These are phyloP conservation scores for Aselliscus stoliczkanus DNA, from an alignment of 2,797 vertebrate species.

Conservation along the genomic window DNA sequence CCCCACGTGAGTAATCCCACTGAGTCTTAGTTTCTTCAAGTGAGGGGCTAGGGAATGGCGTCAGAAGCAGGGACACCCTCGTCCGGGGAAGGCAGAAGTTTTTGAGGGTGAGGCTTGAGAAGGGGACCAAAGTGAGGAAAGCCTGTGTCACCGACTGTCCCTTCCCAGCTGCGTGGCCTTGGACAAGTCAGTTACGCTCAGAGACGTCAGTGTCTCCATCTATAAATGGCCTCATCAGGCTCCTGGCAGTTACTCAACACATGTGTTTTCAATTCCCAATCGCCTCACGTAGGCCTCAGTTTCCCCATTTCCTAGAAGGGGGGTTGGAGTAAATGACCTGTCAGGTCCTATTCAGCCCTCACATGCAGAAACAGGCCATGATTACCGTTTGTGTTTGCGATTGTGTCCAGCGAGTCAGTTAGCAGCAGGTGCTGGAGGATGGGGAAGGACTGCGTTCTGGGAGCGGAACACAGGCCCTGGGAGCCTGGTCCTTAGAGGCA, in stretches of 20 bases:
- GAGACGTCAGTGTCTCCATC: not conserved
- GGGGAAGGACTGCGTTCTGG: not conserved
- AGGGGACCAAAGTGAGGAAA: not conserved
- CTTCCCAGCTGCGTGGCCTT: not conserved
- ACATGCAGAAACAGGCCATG: not conserved
- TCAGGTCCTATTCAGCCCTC: not conserved
- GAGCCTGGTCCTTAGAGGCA: not conserved
- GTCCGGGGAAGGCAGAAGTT: not conserved
- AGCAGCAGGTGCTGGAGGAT: not conserved
- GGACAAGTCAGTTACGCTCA: not conserved
- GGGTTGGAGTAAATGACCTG: not conserved
- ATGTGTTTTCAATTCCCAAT: not conserved
- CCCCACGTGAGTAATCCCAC: not conserved
- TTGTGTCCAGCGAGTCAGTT: not conserved
- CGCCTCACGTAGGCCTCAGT: not conserved
- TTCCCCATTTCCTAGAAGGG: not conserved
- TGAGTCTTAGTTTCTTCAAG: slow-evolving; percentile 10
- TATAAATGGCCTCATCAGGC: not conserved
- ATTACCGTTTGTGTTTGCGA: not conserved
- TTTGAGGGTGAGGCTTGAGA: not conserved
- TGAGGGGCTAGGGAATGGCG: not conserved
- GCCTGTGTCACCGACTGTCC: not conserved
- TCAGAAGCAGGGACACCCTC: not conserved
- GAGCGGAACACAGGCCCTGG: not conserved
- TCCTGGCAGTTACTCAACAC: not conserved